Evolutionary conservation across 2,113 vertebrate genomes (phyloP), one percentile per base, ranked within the genome.

Genomic region (Tachycineta bicolor): DNA sequence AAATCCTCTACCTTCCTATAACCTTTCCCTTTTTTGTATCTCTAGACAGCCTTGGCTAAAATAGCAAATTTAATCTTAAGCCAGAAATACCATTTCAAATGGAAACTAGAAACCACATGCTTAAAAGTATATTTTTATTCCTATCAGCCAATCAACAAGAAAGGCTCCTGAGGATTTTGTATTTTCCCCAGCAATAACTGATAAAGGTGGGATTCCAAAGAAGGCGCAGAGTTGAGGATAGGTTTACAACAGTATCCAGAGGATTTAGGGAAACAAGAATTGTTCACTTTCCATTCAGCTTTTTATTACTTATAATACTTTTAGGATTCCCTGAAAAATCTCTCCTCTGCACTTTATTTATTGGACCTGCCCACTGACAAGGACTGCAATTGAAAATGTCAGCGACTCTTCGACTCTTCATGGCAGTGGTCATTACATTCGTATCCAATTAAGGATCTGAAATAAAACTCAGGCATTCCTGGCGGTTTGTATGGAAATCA

Each of bases 401-500:
- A 85, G 4, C 18, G 70, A 10, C 43, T 46, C 58, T 25, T 11
- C 4, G 5, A 10, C 43, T 46, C 58, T 25, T 11, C 4, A 4
- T 2, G 44, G 44, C 53, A 44, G n/a, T 33, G 49, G 37, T 20
- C 62, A 46, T 53, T 81, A 5, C 34, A 34, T 31, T 87, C 0
- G 2, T 13, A n/a, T 23, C 53, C 65, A 93, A 14, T 87, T 60
- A 84, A 81, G 37, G 33, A 26, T 59, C 56, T 79, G 69, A 85
- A 79, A 43, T 29, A 58, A 41, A 87, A 2, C n/a, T 47, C 31
- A 6, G 68, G 4, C 29, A 37, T 56, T 86, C 52, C 31, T 39
- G 46, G 64, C 26, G 56, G 68, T 91, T 91, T 94, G 60, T 49
- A 82, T 91, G 53, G 83, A 84, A 95, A 92, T 94, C 25, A 80